Evolutionary conservation across 2,888 invertebrate genomes (phyloP), one percentile per base, ranked within the genome.

Genomic region (Tridacna crocea): DNA sequence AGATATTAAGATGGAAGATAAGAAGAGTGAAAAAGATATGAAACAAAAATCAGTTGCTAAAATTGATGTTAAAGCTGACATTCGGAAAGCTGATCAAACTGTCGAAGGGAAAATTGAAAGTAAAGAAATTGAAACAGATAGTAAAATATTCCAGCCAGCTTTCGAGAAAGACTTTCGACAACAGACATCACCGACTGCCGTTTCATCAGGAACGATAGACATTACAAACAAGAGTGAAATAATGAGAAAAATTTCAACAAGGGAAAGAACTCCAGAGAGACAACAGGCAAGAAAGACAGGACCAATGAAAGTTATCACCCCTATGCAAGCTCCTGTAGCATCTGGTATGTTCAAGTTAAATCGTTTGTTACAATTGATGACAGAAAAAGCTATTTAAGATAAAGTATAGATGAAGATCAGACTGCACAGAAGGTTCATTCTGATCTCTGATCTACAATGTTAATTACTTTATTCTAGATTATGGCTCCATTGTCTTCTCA

Each of bases 261-360:
- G 80, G 58, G 87, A 87, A 22, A 80, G 74, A 77, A 87, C 87
- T 75, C 87, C 87, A 13, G 87, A 87, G 48, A 63, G 80, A 61
- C 82, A 82, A 24, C 65, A 77, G 26, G 77, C 83, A 4, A 80
- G 73, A 58, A 75, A 82, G 63, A 58, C 70, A 36, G 82, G 78
- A 65, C 87, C 87, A 17, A 82, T 87, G 82, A 87, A 84, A 80
- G 87, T 87, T 51, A 77, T 66, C 47, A 73, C 80, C 61, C 72
- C 72, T 73, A 73, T 73, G 72, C 55, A 51, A 19, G 75, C 79
- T 47, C 3, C 48, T n/a, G 47, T 36, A 22, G 10, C 68, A 11
- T 26, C 75, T 51, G 79, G 79, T 79, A 58, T 27, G 79, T 68
- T 58, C 8, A 4, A 36, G 36, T 36, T 36, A 4, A 36, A 2